Conservation (phyloP, 2,113 vertebrate genomes). For the Girardinichthys multiradiatus region DNA sequence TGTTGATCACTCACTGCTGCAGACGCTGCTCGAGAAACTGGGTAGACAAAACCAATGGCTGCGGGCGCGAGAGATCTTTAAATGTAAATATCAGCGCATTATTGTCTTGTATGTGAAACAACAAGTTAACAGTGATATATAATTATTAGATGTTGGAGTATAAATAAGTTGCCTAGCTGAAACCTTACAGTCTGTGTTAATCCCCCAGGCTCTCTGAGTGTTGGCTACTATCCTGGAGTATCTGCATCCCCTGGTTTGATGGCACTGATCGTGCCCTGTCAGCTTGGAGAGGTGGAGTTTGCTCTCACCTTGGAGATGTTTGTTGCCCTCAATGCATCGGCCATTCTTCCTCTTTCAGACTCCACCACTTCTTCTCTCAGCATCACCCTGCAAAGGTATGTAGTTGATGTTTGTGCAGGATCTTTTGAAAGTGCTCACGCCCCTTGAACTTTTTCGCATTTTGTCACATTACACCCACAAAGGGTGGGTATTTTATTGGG, state of each 20-base stretch:
- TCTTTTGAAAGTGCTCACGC: too few relatives aligned
- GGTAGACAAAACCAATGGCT: conserved; percentile 89
- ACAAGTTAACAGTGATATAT: neutral
- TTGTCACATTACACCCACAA: too few relatives aligned
- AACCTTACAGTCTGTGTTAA: neutral
- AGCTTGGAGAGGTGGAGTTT: conserved; percentile 90
- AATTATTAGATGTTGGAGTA: neutral
- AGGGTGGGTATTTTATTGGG: too few relatives aligned
- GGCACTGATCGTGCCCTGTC: conserved; percentile 82
- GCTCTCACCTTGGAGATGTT: conserved; percentile 90
- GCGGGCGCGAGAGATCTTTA: conserved; percentile 89
- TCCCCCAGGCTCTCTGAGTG: conserved; percentile 81
- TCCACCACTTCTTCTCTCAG: conserved; percentile 71
- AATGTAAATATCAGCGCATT: conserved; percentile 80
- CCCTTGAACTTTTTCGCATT: too few relatives aligned
- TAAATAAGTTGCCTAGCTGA: neutral
- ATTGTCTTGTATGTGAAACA: neutral
- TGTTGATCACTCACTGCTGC: conserved; percentile 82
- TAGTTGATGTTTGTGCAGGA: neutral
- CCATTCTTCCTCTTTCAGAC: conserved; percentile 73
- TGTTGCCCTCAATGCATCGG: conserved; percentile 84
- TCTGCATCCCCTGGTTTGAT: conserved; percentile 78
- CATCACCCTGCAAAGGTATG: conserved; percentile 91
- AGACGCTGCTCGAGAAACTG: conserved; percentile 87
- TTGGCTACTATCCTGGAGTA: conserved; percentile 84